Base-by-base conservation (phyloP, 2,888 invertebrate genomes). In the Drosophila barbarae region DNA sequence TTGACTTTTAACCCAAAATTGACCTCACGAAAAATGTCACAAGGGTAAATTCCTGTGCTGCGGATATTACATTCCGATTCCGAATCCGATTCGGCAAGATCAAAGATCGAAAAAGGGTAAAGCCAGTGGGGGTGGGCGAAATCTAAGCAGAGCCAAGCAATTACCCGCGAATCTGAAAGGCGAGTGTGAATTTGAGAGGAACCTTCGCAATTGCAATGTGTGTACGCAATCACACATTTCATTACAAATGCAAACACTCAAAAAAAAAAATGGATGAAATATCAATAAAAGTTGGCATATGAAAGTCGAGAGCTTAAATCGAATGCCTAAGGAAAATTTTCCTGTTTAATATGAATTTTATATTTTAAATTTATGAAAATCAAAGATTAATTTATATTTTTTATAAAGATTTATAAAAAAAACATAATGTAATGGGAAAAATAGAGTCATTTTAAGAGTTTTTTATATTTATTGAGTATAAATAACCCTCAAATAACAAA, bases 111-210 rank as follows among this genome's bases (percentile, higher is more conserved):
- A 13, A 32, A 47, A 36, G 21, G 55, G 13, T 15, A 13, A 13
- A 34, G n/a, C n/a, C 39, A 23, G 21, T 1, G 23, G 38, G 38
- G 51, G 8, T 15, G 44, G 36, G 46, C 30, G 13, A 41, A 41
- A 47, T 47, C 46, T 47, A 47, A 32, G 46, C 46, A 32, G 44
- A 64, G 65, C 21, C 36, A 34, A 13, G 55, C 64, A 67, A 66
- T 67, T 64, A 64, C 68, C 28, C 36, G 46, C 46, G 18, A 55
- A 56, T 35, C 39, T 44, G 61, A 65, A 63, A 63, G 53, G 53
- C 61, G 52, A 63, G 66, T 65, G 61, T 65, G 61, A 61, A 63
- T 61, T 60, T 7, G 65, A 64, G 55, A 53, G 54, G 66, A 54
- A 66, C 64, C 65, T 64, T 63, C 61, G 53, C 51, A 36, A 59